These are phyloP conservation scores for Patella pellucida DNA, from an alignment of 2,888 invertebrate genomes.

Conservation along the genomic window DNA sequence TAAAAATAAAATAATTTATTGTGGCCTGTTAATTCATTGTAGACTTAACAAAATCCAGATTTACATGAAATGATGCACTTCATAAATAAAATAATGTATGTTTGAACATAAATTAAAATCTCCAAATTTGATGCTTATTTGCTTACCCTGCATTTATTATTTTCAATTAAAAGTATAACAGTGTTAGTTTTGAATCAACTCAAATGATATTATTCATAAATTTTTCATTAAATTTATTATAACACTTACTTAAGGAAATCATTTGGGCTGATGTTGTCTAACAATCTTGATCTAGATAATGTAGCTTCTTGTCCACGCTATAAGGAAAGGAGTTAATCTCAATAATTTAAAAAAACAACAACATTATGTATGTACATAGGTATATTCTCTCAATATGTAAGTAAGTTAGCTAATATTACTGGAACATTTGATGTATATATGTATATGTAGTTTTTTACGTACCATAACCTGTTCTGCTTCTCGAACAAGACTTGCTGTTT, in stretches of 20 bases:
- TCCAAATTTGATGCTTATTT: background rate
- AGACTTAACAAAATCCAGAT: constrained; percentile 41
- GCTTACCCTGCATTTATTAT: background rate
- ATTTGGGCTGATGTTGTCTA: constrained; percentile 67
- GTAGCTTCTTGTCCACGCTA: constrained; percentile 58
- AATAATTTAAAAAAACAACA: no score
- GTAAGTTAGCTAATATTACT: no score
- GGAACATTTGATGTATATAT: no score
- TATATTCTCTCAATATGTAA: no score
- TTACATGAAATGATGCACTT: no score
- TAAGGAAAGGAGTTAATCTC: constrained; percentile 20
- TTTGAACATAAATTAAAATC: no score
- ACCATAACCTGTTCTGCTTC: constrained; percentile 70
- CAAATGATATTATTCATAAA: no score
- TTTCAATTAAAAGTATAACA: no score
- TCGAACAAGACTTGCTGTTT: constrained; percentile 67
- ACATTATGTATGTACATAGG: no score
- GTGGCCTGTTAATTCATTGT: constrained; percentile 44
- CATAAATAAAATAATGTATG: constrained; percentile 26
- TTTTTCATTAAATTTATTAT: background rate
- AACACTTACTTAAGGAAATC: constrained; percentile 63
- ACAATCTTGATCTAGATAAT: constrained; percentile 52
- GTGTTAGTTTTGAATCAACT: no score
- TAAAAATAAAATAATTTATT: constrained; percentile 31
- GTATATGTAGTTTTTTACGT: constrained; percentile 19